Evolutionary conservation across 2,113 vertebrate species (phyloP).

Genomic region (Todiramphus saurophagus): DNA sequence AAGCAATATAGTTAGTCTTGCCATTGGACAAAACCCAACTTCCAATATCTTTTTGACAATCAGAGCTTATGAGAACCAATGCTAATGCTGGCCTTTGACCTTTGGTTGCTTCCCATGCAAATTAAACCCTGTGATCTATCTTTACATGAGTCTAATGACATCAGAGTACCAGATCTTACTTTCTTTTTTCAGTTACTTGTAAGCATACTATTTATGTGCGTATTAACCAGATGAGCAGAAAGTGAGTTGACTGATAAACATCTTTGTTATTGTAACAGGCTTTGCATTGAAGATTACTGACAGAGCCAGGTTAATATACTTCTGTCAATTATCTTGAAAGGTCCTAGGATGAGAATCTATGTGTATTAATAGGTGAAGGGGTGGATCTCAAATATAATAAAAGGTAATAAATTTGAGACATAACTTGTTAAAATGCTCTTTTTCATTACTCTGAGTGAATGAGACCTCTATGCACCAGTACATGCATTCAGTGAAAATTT

Average conservation of each 20-base stretch:
- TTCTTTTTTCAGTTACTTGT: not conserved
- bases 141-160: not conserved
- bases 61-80: not conserved
- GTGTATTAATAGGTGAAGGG: rapidly evolving
- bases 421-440: not conserved
- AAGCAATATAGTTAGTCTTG: not conserved
- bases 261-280: not conserved
- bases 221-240: not conserved
- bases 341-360: not conserved
- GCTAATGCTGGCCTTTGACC: not conserved
- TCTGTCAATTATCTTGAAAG: not conserved
- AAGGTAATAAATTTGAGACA: not conserved
- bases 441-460: not conserved
- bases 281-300: not conserved
- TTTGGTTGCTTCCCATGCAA: not conserved
- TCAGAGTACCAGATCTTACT: not conserved
- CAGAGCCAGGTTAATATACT: not conserved
- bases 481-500: not conserved
- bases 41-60: not conserved
- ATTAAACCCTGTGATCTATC: not conserved
- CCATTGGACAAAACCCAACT: not conserved
- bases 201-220: not conserved
- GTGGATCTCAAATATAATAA: not conserved
- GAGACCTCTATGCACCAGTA: not conserved
- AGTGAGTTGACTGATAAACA: not conserved